A percentile compares a stretch with the other conserved stretches of the same genome.
phyloP scores from a whole-genome alignment of 2,113 vertebrate genomes.

The Morone saxatilis region DNA sequence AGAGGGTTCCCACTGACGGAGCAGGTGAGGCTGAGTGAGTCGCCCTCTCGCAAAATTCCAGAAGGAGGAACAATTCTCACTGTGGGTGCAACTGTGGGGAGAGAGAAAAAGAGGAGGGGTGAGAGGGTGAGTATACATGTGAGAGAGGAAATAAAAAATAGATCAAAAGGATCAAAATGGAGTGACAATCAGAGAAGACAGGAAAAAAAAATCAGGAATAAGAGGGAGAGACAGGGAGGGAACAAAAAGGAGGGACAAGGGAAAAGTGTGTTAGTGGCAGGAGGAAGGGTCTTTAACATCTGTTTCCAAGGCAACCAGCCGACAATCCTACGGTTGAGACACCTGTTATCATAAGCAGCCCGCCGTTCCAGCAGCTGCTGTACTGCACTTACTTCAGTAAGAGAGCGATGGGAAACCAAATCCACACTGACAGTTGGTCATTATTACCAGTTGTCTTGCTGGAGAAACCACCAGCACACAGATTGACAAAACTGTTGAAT shows the following conservation, averaged over 20 bases:
- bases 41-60: constrained; percentile 91
- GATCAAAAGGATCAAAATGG: constrained; percentile 17
- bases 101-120: constrained; percentile 25
- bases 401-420: constrained; percentile 66
- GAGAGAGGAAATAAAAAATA: constrained; percentile 9
- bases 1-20: constrained; percentile 89
- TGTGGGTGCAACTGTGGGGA: constrained; percentile 87
- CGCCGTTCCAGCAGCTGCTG: constrained; percentile 66
- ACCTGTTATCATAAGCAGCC: constrained; percentile 76
- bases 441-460: constrained; percentile 57
- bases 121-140: not conserved
- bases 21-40: constrained; percentile 90
- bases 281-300: constrained; percentile 64
- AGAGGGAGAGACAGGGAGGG: not conserved
- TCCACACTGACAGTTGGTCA: constrained; percentile 58
- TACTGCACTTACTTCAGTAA: constrained; percentile 54
- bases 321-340: constrained; percentile 60
- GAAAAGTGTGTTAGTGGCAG: constrained; percentile 46
- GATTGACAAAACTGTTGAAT: constrained; percentile 53
- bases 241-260: constrained; percentile 40
- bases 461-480: constrained; percentile 40
- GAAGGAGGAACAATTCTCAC: constrained; percentile 89
- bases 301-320: constrained; percentile 75
- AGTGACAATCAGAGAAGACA: not conserved
- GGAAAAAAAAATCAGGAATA: constrained; percentile 2